phyloP scores from a whole-genome alignment of 2,113 vertebrate species.

The Clupea harengus region DNA sequence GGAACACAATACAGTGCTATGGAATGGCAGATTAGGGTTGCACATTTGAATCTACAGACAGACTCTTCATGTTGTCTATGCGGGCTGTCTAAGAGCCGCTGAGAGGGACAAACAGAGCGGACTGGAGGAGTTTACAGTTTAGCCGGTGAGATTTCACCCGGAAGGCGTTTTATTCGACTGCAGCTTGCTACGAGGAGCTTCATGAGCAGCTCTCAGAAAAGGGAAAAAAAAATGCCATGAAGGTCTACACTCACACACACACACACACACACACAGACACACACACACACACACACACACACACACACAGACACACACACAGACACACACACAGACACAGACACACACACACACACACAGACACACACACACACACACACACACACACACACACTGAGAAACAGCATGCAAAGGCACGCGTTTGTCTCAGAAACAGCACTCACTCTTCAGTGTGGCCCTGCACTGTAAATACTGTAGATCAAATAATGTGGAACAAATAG shows the following conservation, averaged over 20 bases:
- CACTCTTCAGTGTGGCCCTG: not conserved
- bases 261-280: constrained; percentile 14
- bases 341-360: not conserved
- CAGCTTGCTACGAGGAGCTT: not conserved
- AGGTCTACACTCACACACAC: not conserved
- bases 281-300: not conserved
- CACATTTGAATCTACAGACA: no score
- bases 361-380: not conserved
- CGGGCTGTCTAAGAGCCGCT: no score
- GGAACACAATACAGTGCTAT: no score
- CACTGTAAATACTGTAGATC: not conserved
- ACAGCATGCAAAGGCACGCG: not conserved
- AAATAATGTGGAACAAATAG: not conserved
- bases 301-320: not conserved
- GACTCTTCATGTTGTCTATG: no score
- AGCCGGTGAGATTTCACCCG: no score
- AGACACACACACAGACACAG: not conserved
- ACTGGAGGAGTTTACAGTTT: no score
- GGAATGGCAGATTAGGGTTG: no score
- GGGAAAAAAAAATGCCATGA: not conserved
- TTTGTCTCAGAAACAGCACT: not conserved
- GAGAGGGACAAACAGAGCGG: no score
- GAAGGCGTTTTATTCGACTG: no score
- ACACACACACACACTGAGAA: not conserved
- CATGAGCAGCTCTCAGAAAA: not conserved